Conservation (phyloP, 2,888 invertebrate genomes). For the Eupithecia insigniata region DNA sequence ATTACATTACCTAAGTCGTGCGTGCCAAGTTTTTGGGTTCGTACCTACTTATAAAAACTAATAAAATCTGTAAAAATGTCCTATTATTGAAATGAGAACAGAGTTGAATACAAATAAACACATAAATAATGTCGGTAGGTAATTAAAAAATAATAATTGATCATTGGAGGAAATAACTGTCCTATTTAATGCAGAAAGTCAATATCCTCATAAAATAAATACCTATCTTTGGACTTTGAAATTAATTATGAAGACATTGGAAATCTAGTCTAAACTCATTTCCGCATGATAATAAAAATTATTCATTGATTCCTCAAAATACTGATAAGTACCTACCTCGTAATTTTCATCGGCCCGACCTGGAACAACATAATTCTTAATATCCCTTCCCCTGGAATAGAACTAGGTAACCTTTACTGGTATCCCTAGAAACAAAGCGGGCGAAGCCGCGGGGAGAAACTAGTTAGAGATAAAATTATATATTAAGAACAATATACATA, state of each 20-base stretch:
- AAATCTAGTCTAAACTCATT: not conserved
- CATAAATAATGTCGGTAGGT: not conserved
- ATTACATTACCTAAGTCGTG: no score
- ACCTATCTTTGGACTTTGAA: conserved; percentile 7
- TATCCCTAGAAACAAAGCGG: no score
- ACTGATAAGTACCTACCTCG: not conserved
- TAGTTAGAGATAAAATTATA: not conserved
- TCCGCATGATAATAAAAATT: not conserved
- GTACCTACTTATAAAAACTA: not conserved
- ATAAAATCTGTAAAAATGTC: no score
- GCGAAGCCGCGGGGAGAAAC: not conserved
- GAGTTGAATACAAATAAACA: not conserved
- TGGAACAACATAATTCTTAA: no score
- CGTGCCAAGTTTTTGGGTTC: not conserved
- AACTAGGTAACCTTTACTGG: no score
- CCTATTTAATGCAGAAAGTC: not conserved
- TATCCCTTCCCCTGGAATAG: no score
- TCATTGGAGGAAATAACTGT: not conserved
- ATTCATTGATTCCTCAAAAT: not conserved
- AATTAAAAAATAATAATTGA: not conserved
- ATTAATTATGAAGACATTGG: not conserved
- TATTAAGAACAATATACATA: no score
- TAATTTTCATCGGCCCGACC: not conserved
- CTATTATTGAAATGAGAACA: not conserved
- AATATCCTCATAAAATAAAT: conserved; percentile 4